Conservation (phyloP, 2,797 vertebrate genomes). For the Nothura maculosa region DNA sequence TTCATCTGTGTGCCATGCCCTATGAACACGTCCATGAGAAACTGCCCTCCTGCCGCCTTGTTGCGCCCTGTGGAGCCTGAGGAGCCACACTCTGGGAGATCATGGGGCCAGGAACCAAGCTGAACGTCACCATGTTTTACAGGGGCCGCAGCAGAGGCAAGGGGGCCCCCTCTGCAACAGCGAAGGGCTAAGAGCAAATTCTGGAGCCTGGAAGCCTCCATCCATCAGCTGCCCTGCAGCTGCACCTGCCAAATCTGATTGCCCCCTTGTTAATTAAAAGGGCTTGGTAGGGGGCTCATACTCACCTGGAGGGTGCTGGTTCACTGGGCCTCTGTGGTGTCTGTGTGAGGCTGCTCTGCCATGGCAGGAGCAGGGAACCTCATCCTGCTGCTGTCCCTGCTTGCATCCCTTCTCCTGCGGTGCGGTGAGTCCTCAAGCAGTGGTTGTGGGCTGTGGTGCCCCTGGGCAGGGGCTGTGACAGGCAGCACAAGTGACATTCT, state of each 20-base stretch:
- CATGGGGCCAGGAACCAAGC: fast-evolving
- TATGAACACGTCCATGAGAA: background rate
- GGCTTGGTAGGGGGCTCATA: fast-evolving
- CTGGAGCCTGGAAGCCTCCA: background rate
- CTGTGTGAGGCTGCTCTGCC: background rate
- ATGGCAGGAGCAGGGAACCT: background rate
- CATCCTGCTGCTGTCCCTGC: fast-evolving
- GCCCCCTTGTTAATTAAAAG: background rate
- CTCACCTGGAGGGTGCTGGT: fast-evolving
- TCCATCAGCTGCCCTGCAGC: background rate
- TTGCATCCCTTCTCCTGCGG: fast-evolving
- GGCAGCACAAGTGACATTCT: fast-evolving
- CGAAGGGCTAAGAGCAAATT: fast-evolving
- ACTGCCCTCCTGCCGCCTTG: background rate
- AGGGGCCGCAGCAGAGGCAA: too few species aligned
- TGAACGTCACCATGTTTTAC: background rate
- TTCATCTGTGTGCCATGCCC: fast-evolving
- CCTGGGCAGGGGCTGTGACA: background rate
- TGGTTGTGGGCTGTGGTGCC: background rate
- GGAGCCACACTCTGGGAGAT: background rate
- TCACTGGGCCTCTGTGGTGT: background rate
- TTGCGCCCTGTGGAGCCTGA: background rate
- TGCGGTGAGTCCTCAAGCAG: background rate
- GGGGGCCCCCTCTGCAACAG: background rate
- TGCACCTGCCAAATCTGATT: background rate